phyloP scores from a whole-genome alignment of 2,113 vertebrate species.

The Stomatorhinus ivindoensis region DNA sequence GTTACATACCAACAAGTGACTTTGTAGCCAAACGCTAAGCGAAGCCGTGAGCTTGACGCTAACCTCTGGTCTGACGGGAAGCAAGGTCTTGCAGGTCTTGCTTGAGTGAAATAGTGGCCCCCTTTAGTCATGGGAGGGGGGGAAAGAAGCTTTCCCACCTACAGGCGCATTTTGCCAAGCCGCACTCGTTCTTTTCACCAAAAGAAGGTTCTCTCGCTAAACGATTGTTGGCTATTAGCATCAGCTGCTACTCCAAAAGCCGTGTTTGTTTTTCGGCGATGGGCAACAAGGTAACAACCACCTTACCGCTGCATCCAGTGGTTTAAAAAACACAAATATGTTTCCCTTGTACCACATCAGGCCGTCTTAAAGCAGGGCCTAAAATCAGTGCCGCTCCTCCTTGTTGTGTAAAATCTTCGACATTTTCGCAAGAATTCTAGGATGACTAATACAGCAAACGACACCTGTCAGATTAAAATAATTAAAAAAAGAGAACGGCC shows the following conservation, averaged over 20 bases:
- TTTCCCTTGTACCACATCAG: not conserved
- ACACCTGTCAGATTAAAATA: conserved; percentile 6
- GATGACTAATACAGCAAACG: not conserved
- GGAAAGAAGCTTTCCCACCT: not conserved
- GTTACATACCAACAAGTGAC: not conserved
- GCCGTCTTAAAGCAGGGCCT: not conserved
- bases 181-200: not conserved
- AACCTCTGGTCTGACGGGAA: not conserved
- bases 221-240: not conserved
- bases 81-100: not conserved
- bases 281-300: not conserved
- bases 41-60: not conserved
- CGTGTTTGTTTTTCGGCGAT: not conserved
- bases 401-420: not conserved
- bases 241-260: not conserved
- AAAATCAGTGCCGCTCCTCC: not conserved
- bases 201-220: not conserved
- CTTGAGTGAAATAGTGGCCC: not conserved
- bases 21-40: not conserved
- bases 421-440: not conserved
- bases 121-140: not conserved
- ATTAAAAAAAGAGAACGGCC: not conserved
- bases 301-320: not conserved
- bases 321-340: not conserved
- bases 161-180: not conserved